Conservation (phyloP, 2,888 invertebrate genomes). For the Amphipoea oculea region DNA sequence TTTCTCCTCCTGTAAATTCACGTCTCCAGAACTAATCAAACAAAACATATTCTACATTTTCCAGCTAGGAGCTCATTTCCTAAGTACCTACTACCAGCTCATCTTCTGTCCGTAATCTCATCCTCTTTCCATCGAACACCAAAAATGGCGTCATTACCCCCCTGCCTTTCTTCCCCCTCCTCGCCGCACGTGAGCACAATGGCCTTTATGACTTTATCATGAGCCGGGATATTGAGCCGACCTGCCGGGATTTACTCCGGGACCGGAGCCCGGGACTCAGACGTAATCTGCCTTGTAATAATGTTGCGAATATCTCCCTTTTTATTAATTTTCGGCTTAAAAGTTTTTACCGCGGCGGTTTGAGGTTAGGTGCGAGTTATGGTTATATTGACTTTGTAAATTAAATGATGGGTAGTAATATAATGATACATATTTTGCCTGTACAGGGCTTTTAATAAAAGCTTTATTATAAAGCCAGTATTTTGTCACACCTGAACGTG, state of each 20-base stretch:
- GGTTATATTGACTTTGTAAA: slow-evolving; percentile 32
- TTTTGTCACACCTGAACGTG: no score
- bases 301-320: slow-evolving; percentile 55
- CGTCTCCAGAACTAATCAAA: not conserved
- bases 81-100: slow-evolving; percentile 23
- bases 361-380: slow-evolving; percentile 47
- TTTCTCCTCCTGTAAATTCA: no score
- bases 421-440: slow-evolving; percentile 8
- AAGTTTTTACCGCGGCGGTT: slow-evolving; percentile 41
- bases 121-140: slow-evolving; percentile 41
- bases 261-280: slow-evolving; percentile 46
- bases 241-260: slow-evolving; percentile 57
- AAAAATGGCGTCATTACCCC: slow-evolving; percentile 45
- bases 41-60: no score
- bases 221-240: slow-evolving; percentile 65
- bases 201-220: slow-evolving; percentile 66
- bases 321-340: slow-evolving; percentile 64
- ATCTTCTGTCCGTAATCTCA: slow-evolving; percentile 6
- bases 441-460: slow-evolving; percentile 9
- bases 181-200: slow-evolving; percentile 61
- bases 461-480: not conserved
- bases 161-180: not conserved
- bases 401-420: slow-evolving; percentile 16
- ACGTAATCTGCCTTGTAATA: slow-evolving; percentile 59
- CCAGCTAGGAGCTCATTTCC: not conserved